A percentile compares a stretch with the other conserved stretches of the same genome.
Conservation (phyloP, 2,113 vertebrate genomes). For the Stictonetta naevosa region DNA sequence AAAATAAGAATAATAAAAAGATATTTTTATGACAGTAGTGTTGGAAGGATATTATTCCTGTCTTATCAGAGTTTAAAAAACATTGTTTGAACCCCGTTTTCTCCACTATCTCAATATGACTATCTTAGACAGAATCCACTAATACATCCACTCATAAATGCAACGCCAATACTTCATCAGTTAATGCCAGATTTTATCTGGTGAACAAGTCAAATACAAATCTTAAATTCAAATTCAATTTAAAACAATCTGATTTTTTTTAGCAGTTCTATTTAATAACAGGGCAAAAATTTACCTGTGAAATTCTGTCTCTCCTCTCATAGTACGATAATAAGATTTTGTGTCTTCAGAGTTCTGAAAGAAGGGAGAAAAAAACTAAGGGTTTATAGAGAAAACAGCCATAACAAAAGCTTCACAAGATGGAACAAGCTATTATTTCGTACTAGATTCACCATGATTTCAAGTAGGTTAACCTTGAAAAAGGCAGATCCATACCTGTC, state of each 20-base stretch:
- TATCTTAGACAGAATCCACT: neutral
- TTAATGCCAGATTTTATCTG: fast-evolving
- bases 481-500: neutral
- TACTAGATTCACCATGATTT: neutral
- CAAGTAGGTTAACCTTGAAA: neutral
- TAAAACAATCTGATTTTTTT: neutral
- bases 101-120: neutral
- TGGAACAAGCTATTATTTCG: neutral
- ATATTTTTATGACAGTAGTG: neutral
- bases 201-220: neutral
- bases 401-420: neutral
- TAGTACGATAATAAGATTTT: neutral
- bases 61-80: neutral
- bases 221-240: neutral
- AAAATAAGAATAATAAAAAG: neutral
- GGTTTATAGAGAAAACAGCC: neutral
- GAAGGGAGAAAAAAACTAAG: neutral
- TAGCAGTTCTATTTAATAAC: neutral
- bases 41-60: neutral
- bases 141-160: neutral
- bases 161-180: neutral
- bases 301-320: conserved; percentile 40
- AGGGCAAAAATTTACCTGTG: conserved; percentile 68
- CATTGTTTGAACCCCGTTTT: neutral
- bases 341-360: conserved; percentile 67